Conservation (phyloP, 2,797 vertebrate species). For the Brachyalestes nurse region DNA sequence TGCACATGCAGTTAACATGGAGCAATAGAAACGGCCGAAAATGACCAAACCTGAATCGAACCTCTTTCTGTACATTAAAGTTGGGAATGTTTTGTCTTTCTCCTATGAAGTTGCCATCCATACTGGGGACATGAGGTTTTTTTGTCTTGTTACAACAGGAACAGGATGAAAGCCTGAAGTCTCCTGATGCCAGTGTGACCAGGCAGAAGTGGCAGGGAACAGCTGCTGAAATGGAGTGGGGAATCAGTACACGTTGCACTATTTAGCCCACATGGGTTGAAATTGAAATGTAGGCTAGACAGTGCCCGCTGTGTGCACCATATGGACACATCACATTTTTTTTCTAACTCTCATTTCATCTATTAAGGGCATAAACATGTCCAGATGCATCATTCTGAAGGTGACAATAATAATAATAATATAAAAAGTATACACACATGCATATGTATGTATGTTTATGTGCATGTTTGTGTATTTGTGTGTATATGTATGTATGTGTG, state of each 20-base stretch:
- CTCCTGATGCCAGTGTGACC: constrained; percentile 23
- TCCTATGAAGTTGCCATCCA: not conserved
- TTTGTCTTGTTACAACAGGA: not conserved
- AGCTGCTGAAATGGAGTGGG: constrained; percentile 33
- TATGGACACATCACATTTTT: constrained; percentile 39
- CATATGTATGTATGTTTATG: not conserved
- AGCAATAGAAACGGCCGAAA: too few species aligned
- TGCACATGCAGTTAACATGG: too few species aligned
- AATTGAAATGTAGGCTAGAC: constrained; percentile 46
- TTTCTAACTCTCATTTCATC: not conserved
- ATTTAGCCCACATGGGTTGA: constrained; percentile 25
- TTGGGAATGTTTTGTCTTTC: not conserved
- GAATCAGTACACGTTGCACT: constrained; percentile 10
- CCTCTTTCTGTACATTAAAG: too few species aligned
- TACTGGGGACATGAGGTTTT: too few species aligned
- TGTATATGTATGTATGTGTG: not conserved
- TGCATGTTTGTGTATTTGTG: not conserved
- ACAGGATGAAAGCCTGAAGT: not conserved
- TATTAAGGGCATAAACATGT: not conserved
- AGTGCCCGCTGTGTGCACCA: constrained; percentile 46
- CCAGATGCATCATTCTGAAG: not conserved
- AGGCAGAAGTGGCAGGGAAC: constrained; percentile 20
- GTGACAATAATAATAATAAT: not conserved
- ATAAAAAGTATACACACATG: too few species aligned
- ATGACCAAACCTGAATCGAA: too few species aligned